phyloP scores from a whole-genome alignment of 2,113 vertebrate species.

The Mirounga angustirostris region DNA sequence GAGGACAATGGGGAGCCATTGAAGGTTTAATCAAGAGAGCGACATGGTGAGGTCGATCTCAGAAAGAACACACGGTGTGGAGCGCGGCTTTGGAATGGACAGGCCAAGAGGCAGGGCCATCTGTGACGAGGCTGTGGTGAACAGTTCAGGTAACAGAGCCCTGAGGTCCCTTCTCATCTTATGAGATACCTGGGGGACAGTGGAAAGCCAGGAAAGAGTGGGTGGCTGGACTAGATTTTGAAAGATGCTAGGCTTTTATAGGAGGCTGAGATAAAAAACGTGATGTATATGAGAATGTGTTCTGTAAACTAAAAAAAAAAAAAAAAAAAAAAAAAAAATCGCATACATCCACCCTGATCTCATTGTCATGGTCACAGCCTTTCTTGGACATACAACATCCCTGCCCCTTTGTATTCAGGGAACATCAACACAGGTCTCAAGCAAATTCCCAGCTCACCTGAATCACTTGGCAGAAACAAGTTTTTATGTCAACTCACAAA shows the following conservation, averaged over 20 bases:
- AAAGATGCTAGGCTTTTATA: neutral
- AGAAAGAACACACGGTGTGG: neutral
- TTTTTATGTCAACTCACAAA: slow-evolving; percentile 78
- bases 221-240: neutral
- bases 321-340: neutral
- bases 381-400: neutral
- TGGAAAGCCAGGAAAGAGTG: neutral
- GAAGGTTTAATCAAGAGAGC: neutral
- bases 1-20: neutral
- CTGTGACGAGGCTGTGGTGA: neutral
- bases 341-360: neutral
- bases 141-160: neutral
- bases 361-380: neutral
- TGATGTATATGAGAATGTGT: neutral
- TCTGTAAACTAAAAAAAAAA: neutral
- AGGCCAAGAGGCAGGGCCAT: neutral
- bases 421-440: slow-evolving; percentile 50
- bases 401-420: slow-evolving; percentile 69
- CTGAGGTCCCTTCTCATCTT: neutral
- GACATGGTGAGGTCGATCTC: neutral
- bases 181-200: neutral
- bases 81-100: neutral
- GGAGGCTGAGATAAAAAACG: neutral
- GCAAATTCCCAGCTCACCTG: slow-evolving; percentile 77
- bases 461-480: slow-evolving; percentile 81